Base-by-base conservation (phyloP, 2,797 vertebrate species). In the Sternarchorhynchus goeldii region DNA sequence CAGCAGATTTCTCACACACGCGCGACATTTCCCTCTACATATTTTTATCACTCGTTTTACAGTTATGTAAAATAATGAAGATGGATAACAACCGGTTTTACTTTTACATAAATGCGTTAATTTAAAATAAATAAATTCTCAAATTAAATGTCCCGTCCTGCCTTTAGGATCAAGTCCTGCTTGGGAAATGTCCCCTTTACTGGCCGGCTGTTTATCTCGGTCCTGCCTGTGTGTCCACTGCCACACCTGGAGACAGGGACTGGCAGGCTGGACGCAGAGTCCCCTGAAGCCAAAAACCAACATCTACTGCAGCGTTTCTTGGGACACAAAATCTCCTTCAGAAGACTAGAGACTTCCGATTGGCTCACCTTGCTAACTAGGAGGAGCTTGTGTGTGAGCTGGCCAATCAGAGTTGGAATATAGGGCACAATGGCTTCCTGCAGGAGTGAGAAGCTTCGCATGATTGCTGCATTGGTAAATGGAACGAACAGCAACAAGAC, bases 371-470 rank as follows among this genome's bases (percentile, higher is more conserved):
- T 99, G 93, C 98, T 99, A 89, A 99, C 97, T 77, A 94, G 91
- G 80, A 99, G 93, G 3, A 99, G 94, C 85, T 99, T 99, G 86
- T 98, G 97, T 71, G 97, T 98, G 71, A 99, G 96, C 82, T 98
- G 96, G 55, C 92, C 94, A 90, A 99, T 99, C 84, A 99, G 92
- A 77, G 96, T 96, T 75, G 97, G 96, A 86, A 99, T 95, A 76
- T 98, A 99, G 45, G 96, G 96, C 84, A 99, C 96, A 83, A 99
- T 96, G 83, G 95, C 90, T 75, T 99, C 97, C 88, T 99, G 98
- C 16, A 99, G 95, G 86, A 99, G 93, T 57, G 98, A 99, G 90
- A 99, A 98, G 89, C 96, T 99, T 86, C 97, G 95, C 97, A 99
- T 99, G 89, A 99, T 96, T 58, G 98, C 98, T 99, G 90, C 56